Percentiles rank a stretch among this genome's conserved stretches.
phyloP scores from a whole-genome alignment of 2,888 invertebrate species.

The Meiosimyza decipiens region DNA sequence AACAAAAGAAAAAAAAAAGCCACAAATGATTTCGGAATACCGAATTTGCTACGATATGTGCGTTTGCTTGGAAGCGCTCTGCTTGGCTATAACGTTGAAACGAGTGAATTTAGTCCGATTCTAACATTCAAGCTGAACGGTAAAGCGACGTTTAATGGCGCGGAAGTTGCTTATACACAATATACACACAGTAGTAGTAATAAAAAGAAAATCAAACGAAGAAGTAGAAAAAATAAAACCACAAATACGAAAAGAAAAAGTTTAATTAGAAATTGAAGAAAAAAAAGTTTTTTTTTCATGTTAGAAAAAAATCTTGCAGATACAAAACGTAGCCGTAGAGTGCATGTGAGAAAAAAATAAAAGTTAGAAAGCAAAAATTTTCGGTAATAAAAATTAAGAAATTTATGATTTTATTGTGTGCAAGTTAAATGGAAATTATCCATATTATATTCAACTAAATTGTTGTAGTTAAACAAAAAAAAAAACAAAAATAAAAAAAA shows the following conservation, averaged over 20 bases:
- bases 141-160: conserved; percentile 50
- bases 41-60: conserved; percentile 21
- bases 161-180: conserved; percentile 29
- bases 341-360: background rate
- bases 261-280: too few relatives aligned
- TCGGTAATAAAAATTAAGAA: background rate
- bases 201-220: conserved; percentile 8
- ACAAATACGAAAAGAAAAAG: conserved; percentile 1
- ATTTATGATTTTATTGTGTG: background rate
- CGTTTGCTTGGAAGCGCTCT: conserved; percentile 35
- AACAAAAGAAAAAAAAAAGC: conserved; percentile 22
- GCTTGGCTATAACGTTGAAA: conserved; percentile 31
- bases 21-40: conserved; percentile 2
- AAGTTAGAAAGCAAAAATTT: background rate
- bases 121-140: conserved; percentile 67
- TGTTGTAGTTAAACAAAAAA: conserved; percentile 8
- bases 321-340: conserved; percentile 1
- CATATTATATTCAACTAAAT: conserved; percentile 15
- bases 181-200: background rate
- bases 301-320: too few relatives aligned
- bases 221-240: conserved; percentile 9
- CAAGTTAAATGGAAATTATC: background rate
- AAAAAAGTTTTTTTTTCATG: too few relatives aligned
- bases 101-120: conserved; percentile 61
- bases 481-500: conserved; percentile 2